A percentile compares a stretch with the other conserved stretches of the same genome.
These are phyloP conservation scores for Proctacanthus coquilletti DNA, from an alignment of 1,140 invertebrate genomes.

Conservation along the genomic window DNA sequence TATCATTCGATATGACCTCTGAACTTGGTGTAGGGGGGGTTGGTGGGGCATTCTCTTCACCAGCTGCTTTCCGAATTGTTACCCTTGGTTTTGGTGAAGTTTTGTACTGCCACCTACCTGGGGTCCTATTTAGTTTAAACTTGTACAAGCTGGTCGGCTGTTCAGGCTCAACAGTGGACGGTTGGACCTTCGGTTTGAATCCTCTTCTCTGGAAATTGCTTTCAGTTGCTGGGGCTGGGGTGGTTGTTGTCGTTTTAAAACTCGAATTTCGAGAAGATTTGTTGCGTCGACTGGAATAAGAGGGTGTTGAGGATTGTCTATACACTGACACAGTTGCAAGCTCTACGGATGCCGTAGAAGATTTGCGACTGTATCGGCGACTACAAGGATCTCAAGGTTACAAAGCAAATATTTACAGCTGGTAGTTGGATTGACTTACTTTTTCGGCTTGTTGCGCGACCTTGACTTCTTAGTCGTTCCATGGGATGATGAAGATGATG, in stretches of 20 bases:
- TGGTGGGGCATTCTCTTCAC: slow-evolving; percentile 33
- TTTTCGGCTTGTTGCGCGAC: slow-evolving; percentile 7
- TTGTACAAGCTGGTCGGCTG: slow-evolving; percentile 46
- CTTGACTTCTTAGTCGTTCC: slow-evolving; percentile 10
- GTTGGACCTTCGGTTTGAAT: slow-evolving; percentile 42
- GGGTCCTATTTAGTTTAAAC: slow-evolving; percentile 57
- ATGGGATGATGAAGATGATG: neutral
- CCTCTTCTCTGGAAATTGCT: slow-evolving; percentile 32
- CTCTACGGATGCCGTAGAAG: slow-evolving; percentile 32
- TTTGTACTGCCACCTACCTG: slow-evolving; percentile 76
- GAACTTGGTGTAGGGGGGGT: slow-evolving; percentile 10
- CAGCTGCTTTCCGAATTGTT: slow-evolving; percentile 54
- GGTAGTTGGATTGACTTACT: too few relatives aligned
- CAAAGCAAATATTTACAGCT: too few relatives aligned
- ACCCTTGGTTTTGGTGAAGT: slow-evolving; percentile 73
- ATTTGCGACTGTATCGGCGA: slow-evolving; percentile 31
- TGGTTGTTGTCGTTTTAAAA: slow-evolving; percentile 27
- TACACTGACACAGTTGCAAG: slow-evolving; percentile 44
- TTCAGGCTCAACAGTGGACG: slow-evolving; percentile 35
- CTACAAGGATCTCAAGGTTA: slow-evolving; percentile 33
- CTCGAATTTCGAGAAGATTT: slow-evolving; percentile 30
- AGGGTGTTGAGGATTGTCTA: slow-evolving; percentile 36
- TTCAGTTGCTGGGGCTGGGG: slow-evolving; percentile 22
- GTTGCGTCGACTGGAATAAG: slow-evolving; percentile 31
- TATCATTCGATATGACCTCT: slow-evolving; percentile 9